These are phyloP conservation scores for Sinonovacula constricta DNA, from an alignment of 1,140 invertebrate species.

Conservation along the genomic window DNA sequence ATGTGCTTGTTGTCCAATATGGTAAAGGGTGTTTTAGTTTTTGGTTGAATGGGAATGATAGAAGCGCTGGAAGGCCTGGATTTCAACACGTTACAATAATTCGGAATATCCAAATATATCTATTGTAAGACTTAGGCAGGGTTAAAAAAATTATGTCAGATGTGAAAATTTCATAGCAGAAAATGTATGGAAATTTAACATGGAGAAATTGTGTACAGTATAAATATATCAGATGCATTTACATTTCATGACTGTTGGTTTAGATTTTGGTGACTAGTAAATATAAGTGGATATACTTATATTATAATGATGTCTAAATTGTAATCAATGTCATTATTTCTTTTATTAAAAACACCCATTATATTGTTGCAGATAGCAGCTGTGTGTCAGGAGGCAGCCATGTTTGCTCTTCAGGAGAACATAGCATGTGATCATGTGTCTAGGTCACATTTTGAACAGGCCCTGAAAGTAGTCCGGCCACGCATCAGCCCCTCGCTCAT, in stretches of 20 bases:
- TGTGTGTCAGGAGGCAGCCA: conserved; percentile 91
- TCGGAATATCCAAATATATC: no score
- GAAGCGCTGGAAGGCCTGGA: background rate
- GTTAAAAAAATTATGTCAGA: no score
- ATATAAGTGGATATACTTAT: no score
- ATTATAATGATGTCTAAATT: no score
- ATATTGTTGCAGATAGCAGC: conserved; percentile 82
- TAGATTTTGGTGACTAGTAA: no score
- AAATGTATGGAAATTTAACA: no score
- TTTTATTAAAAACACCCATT: background rate
- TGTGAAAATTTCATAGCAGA: no score
- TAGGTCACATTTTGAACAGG: conserved; percentile 84
- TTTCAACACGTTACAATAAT: background rate
- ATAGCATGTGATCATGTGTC: conserved; percentile 81
- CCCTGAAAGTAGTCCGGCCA: conserved; percentile 85
- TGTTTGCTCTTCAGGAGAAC: conserved; percentile 87
- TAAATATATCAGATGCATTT: no score
- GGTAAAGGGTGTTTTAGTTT: background rate
- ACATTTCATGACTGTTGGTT: no score
- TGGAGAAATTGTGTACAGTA: no score
- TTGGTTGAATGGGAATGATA: background rate
- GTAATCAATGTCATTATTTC: no score
- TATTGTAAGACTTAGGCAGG: no score
- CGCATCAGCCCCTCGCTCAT: conserved; percentile 85
- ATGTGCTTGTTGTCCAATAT: background rate